These are phyloP conservation scores for pig (Sus scrofa) DNA, from an alignment of 2,113 vertebrate genomes.

Conservation along the genomic window T2T-Sscrofa CM000814.6:108158501-108159000, in stretches of 20 bases:
- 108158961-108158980: background rate
- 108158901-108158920: background rate
- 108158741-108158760: background rate
- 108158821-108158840: background rate
- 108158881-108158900: background rate
- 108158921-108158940: background rate
- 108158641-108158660: background rate
- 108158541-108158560: background rate
- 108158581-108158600: background rate
- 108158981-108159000: background rate
- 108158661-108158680: background rate
- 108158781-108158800: background rate
- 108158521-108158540: background rate
- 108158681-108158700: background rate
- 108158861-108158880: background rate
- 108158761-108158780: background rate
- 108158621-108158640: background rate
- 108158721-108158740: background rate
- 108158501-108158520: background rate
- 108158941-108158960: background rate
- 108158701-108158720: background rate
- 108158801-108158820: background rate
- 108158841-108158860: no score
- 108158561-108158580: background rate
- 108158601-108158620: background rate